These are phyloP conservation scores for Seira ritae DNA, from an alignment of 2,888 invertebrate species.

Conservation along the genomic window DNA sequence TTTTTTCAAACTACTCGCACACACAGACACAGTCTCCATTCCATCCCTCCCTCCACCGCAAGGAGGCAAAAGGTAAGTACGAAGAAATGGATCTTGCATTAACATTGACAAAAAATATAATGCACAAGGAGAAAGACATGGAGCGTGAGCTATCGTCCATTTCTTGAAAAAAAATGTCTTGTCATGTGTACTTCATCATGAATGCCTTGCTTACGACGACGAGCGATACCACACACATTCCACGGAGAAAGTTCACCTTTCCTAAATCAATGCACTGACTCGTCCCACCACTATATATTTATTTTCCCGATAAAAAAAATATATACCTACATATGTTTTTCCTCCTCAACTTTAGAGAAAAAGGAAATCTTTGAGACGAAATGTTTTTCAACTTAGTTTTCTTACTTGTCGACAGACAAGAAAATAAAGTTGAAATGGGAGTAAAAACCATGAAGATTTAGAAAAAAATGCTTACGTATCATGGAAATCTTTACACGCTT, in stretches of 20 bases:
- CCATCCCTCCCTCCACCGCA: no score
- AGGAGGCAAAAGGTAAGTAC: no score
- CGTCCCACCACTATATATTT: background rate
- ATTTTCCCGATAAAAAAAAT: background rate
- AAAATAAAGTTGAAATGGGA: conserved; percentile 5
- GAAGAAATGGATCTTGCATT: no score
- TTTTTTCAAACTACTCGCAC: no score
- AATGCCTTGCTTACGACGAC: no score
- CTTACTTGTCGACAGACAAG: conserved; percentile 12
- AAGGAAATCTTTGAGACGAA: background rate
- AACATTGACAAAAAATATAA: background rate
- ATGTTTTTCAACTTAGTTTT: conserved; percentile 9
- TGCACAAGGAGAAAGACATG: conserved; percentile 14
- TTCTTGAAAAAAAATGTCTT: conserved; percentile 33
- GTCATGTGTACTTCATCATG: conserved; percentile 34
- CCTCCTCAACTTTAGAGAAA: background rate
- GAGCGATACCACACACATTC: no score
- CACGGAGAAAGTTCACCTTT: conserved; percentile 5
- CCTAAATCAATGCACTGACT: conserved; percentile 4
- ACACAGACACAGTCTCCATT: no score
- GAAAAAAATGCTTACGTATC: conserved; percentile 22
- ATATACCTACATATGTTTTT: background rate
- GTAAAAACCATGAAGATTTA: background rate
- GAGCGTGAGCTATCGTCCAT: conserved; percentile 39
- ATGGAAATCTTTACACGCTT: conserved; percentile 52